Percentiles rank a stretch among this genome's conserved stretches.
phyloP scores from a whole-genome alignment of 1,140 invertebrate genomes.

The Coelopa frigida region DNA sequence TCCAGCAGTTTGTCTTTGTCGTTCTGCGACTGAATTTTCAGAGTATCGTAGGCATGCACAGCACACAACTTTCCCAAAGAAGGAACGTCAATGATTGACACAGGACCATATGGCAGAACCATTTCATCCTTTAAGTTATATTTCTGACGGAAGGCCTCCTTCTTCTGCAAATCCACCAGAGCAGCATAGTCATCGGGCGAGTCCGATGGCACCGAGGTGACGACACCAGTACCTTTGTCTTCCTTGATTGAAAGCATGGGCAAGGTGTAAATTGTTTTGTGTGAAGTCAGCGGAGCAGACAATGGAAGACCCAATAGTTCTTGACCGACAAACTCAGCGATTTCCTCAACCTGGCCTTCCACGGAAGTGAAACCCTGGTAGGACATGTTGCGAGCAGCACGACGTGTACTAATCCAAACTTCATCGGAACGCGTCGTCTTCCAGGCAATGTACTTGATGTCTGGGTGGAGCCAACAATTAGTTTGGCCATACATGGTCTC shows the following conservation, averaged over 20 bases:
- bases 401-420: constrained; percentile 78
- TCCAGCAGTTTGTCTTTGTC: constrained; percentile 88
- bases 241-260: constrained; percentile 98
- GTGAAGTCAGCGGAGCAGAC: constrained; percentile 73
- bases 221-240: constrained; percentile 96
- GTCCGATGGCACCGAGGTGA: constrained; percentile 97
- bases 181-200: constrained; percentile 98
- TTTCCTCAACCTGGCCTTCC: constrained; percentile 70
- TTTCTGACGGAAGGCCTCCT: constrained; percentile 86
- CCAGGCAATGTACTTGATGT: constrained; percentile 88
- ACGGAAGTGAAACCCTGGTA: constrained; percentile 86
- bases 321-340: constrained; percentile 65
- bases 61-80: constrained; percentile 83
- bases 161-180: constrained; percentile 91
- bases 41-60: constrained; percentile 72
- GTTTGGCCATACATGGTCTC: constrained; percentile 99
- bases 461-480: constrained; percentile 96
- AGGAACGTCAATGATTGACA: constrained; percentile 89
- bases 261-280: constrained; percentile 82
- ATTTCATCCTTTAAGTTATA: constrained; percentile 90
- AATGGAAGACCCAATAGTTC: constrained; percentile 74
- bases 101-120: constrained; percentile 61
- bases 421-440: constrained; percentile 60
- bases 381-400: constrained; percentile 90
- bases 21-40: constrained; percentile 97